Conservation (phyloP, 1,140 invertebrate species). For the Drosophila funebris region DNA sequence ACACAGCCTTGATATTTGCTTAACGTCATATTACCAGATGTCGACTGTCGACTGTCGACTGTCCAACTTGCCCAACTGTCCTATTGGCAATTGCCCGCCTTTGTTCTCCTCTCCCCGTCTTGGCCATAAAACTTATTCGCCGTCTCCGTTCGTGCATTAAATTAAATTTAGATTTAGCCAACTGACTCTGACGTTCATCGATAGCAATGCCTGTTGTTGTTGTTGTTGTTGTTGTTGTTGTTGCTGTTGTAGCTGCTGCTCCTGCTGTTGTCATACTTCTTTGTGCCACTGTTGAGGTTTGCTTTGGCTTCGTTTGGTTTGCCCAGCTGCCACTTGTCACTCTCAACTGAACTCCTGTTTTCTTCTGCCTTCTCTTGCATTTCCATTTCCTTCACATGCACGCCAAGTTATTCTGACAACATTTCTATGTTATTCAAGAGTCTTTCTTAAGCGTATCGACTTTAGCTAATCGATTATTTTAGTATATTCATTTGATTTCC, state of each 20-base stretch:
- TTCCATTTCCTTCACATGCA: conserved; percentile 62
- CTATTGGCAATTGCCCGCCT: conserved; percentile 2
- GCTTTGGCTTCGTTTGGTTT: conserved; percentile 15
- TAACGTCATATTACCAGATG: conserved; percentile 76
- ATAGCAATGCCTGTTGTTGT: conserved; percentile 10
- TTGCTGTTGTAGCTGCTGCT: conserved; percentile 4
- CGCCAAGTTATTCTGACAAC: conserved; percentile 60
- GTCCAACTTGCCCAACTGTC: conserved; percentile 1
- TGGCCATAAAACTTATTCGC: conserved; percentile 67
- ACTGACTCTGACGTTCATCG: conserved; percentile 57
- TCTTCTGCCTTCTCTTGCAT: conserved; percentile 29
- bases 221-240: not conserved
- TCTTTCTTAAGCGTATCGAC: conserved; percentile 13
- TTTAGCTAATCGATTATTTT: not conserved
- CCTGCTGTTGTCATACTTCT: conserved; percentile 59
- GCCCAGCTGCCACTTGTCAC: conserved; percentile 56
- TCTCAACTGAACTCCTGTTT: conserved; percentile 1
- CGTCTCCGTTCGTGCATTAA: conserved; percentile 77
- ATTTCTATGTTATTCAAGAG: too few species aligned
- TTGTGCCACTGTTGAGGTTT: conserved; percentile 51
- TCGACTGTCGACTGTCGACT: conserved; percentile 21
- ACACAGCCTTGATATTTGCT: conserved; percentile 68
- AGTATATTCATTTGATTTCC: not conserved
- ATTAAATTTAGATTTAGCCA: conserved; percentile 80
- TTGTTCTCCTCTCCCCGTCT: conserved; percentile 3